Evolutionary conservation across 2,888 invertebrate genomes (phyloP).

Genomic region (Cepaea hortensis): DNA sequence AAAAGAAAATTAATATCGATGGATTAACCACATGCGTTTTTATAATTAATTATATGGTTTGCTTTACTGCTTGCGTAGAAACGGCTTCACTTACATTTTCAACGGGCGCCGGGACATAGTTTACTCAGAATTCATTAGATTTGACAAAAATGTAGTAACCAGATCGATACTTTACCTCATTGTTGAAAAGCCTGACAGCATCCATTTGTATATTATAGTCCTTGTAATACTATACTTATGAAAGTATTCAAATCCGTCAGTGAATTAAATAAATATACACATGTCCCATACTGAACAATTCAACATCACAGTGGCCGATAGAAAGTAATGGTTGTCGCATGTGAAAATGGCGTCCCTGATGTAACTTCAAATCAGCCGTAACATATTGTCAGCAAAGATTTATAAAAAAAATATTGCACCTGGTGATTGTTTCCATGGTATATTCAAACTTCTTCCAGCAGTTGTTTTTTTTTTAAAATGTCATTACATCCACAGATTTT

Average conservation of each 20-base stretch:
- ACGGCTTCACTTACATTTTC: too few relatives aligned
- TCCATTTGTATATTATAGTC: conserved; percentile 79
- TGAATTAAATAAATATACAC: neutral
- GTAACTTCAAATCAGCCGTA: conserved; percentile 4
- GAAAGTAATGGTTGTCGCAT: conserved; percentile 4
- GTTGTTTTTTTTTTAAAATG: too few relatives aligned
- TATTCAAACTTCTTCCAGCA: too few relatives aligned
- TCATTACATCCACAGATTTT: too few relatives aligned
- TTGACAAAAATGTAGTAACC: too few relatives aligned
- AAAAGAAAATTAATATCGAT: too few relatives aligned
- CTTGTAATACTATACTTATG: neutral
- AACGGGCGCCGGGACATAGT: too few relatives aligned
- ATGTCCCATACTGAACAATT: neutral
- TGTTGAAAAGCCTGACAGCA: conserved; percentile 90
- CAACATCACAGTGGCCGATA: neutral
- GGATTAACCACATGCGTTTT: too few relatives aligned
- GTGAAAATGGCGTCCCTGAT: conserved; percentile 29
- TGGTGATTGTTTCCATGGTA: too few relatives aligned
- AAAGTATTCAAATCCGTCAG: conserved; percentile 8
- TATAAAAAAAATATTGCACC: neutral
- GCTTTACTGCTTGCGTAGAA: too few relatives aligned
- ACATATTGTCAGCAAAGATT: neutral
- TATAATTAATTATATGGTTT: too few relatives aligned
- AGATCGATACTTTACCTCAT: conserved; percentile 82
- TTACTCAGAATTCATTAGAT: too few relatives aligned